Evolutionary conservation across 1,140 invertebrate genomes (phyloP).

Genomic region (Heliconius congener): DNA sequence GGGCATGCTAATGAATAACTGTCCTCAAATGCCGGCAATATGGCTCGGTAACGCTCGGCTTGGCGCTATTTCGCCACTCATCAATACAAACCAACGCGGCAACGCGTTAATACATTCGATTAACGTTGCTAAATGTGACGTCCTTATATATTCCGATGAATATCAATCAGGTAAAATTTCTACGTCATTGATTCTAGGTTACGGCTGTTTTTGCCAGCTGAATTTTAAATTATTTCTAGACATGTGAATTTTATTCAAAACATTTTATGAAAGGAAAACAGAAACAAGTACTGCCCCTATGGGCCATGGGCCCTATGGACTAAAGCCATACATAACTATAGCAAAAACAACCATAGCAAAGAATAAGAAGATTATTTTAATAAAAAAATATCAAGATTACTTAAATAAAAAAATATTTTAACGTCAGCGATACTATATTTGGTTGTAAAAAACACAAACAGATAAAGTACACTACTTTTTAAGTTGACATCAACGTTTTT

Average conservation of each 20-base stretch:
- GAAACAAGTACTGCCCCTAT: not conserved
- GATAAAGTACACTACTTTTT: not conserved
- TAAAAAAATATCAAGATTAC: no score
- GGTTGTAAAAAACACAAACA: not conserved
- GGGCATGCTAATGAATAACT: conserved; percentile 93
- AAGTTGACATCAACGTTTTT: not conserved
- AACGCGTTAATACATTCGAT: conserved; percentile 93
- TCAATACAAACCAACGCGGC: conserved; percentile 94
- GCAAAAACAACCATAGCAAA: not conserved
- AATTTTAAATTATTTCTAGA: not conserved
- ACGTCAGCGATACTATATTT: not conserved
- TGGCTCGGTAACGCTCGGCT: conserved; percentile 95
- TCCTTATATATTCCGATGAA: conserved; percentile 90
- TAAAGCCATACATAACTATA: not conserved
- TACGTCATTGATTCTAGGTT: not conserved
- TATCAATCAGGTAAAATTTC: conserved; percentile 83
- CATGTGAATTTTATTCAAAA: not conserved
- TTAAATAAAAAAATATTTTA: no score
- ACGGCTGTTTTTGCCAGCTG: not conserved
- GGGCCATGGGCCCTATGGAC: no score
- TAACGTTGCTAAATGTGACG: conserved; percentile 89
- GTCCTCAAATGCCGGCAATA: conserved; percentile 91
- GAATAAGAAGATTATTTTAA: no score
- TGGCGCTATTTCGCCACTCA: conserved; percentile 92
- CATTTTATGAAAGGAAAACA: not conserved